Evolutionary conservation across 2,797 vertebrate species (phyloP), one percentile per base, ranked within the genome.

Genomic region (Staurois parvus): DNA sequence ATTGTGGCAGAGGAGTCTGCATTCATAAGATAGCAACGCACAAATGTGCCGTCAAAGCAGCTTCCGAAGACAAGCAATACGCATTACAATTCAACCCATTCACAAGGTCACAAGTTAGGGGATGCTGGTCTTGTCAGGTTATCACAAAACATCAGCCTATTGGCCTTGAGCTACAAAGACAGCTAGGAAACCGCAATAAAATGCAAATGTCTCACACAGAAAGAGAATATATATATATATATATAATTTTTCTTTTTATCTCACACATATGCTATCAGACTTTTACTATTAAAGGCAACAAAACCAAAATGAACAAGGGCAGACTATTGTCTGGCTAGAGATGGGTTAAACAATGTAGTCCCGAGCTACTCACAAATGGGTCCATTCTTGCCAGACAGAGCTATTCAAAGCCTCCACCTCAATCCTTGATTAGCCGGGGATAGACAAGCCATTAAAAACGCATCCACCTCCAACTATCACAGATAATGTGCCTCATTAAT

Each of bases 371-470:
- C 80, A 40, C 30, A 86, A 86, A 86, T 34, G 19, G 40, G 52
- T 48, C 81, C 76, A 79, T 87, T 78, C 69, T 83, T 79, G 83
- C 81, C 85, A 83, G 81, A 87, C 85, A 78, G n/a, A 15, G 59
- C 81, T 83, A 83, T 87, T 87, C 59, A 89, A 90, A 91, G 88
- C 69, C 64, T 89, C 89, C 88, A 88, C 83, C 85, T 90, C 87
- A 89, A 91, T 90, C 88, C 88, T 89, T 92, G 91, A 94, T 94
- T 94, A 94, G 90, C 88, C 0, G 79, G 88, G 91, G 92, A 93
- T 81, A 94, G 92, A 90, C 89, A 89, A 88, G 90, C 91, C 92
- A 91, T 93, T 94, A 93, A 94, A 93, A 91, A 91, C 91, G 88
- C 91, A 90, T 94, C 91, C 91, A 92, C 92, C 90, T 91, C 92